These are phyloP conservation scores for Rhinoptilus africanus DNA, from an alignment of 2,113 vertebrate species.

Conservation along the genomic window DNA sequence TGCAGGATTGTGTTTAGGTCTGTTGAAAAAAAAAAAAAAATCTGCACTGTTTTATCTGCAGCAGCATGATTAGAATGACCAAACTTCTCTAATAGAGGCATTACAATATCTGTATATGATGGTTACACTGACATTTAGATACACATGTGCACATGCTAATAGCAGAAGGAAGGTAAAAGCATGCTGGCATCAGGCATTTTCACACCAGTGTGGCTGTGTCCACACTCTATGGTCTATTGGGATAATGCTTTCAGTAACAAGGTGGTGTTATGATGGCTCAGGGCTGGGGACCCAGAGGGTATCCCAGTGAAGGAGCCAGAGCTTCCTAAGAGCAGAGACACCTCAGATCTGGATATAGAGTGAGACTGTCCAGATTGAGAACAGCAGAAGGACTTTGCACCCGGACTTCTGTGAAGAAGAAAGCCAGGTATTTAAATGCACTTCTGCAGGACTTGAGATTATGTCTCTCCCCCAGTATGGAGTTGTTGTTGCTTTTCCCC, in stretches of 20 bases:
- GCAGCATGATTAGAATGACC: neutral
- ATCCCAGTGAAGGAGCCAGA: neutral
- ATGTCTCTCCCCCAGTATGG: rapidly evolving
- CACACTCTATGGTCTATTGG: neutral
- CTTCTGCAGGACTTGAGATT: neutral
- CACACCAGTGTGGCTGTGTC: rapidly evolving
- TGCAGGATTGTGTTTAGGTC: neutral
- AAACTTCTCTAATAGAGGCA: neutral
- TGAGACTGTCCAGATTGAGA: neutral
- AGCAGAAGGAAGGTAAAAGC: neutral
- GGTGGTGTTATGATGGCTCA: neutral
- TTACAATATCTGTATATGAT: neutral
- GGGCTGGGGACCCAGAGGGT: rapidly evolving
- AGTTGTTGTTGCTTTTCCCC: neutral
- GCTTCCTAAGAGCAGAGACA: neutral
- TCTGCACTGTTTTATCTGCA: neutral
- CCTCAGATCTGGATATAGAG: neutral
- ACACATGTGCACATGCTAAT: rapidly evolving
- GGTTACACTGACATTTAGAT: neutral
- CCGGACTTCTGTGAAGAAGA: neutral
- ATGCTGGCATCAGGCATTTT: neutral
- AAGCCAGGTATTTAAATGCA: neutral
- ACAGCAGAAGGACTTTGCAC: neutral
- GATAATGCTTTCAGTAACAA: neutral
- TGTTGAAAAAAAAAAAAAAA: neutral